A percentile compares a stretch with the other conserved stretches of the same genome.
Conservation (phyloP, 2,797 vertebrate genomes). For the Pterois miles region DNA sequence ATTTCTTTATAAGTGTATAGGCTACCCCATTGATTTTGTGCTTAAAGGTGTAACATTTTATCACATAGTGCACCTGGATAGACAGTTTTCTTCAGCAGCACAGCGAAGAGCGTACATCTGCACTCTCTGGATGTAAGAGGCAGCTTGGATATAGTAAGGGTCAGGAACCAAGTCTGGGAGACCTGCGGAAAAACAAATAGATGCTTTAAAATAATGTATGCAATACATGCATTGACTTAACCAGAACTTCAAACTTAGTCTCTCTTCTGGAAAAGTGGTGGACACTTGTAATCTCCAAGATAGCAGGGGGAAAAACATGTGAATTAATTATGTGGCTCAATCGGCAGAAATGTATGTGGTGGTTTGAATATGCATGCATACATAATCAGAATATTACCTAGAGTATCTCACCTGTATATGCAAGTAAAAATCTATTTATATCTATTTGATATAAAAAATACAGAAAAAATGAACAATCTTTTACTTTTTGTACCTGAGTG, state of each 20-base stretch:
- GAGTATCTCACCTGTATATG: background rate
- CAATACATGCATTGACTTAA: background rate
- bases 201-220: background rate
- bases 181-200: conserved; percentile 66
- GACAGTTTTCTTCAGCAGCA: conserved; percentile 88
- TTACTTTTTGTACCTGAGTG: background rate
- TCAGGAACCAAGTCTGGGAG: conserved; percentile 88
- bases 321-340: background rate
- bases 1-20: background rate
- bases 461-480: background rate
- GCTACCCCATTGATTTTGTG: background rate
- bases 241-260: background rate
- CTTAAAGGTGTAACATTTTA: background rate
- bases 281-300: background rate
- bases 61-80: conserved; percentile 78
- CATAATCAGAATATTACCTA: background rate
- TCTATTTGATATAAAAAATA: background rate
- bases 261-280: background rate
- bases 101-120: conserved; percentile 88
- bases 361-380: background rate
- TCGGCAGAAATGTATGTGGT: background rate
- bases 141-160: conserved; percentile 85
- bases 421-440: background rate
- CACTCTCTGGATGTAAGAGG: conserved; percentile 85
- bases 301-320: background rate